Conservation (phyloP, 2,888 invertebrate species). For the Protodeltote pygarga region DNA sequence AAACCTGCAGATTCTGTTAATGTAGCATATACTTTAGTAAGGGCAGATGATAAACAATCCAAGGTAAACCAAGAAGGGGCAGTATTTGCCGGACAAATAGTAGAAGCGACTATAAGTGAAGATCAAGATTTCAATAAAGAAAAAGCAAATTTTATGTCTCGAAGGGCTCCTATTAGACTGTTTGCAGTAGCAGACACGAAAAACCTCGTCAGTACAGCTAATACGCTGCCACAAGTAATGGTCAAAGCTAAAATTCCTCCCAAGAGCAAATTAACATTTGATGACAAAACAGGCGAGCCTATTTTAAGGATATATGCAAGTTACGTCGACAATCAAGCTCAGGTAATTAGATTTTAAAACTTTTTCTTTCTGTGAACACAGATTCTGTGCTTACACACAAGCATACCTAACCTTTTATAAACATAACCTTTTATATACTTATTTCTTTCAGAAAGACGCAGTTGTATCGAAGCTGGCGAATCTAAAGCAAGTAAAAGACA, state of each 20-base stretch:
- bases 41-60: conserved; percentile 67
- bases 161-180: conserved; percentile 71
- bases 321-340: conserved; percentile 70
- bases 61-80: conserved; percentile 70
- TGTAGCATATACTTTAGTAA: conserved; percentile 74
- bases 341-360: conserved; percentile 57
- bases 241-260: conserved; percentile 79
- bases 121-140: conserved; percentile 78
- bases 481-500: conserved; percentile 63
- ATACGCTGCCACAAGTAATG: conserved; percentile 58
- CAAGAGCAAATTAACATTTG: conserved; percentile 77
- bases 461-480: conserved; percentile 67
- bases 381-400: too few species aligned
- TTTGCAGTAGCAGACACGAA: conserved; percentile 68
- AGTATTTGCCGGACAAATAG: conserved; percentile 77
- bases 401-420: too few species aligned
- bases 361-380: not conserved
- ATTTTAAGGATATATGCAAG: conserved; percentile 86
- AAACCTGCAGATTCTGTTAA: conserved; percentile 73
- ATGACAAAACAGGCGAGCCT: conserved; percentile 80
- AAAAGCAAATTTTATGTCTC: conserved; percentile 66
- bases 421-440: not conserved
- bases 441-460: conserved; percentile 70
- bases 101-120: conserved; percentile 78
- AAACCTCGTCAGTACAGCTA: conserved; percentile 48